Evolutionary conservation across 2,888 invertebrate species (phyloP), one percentile per base, ranked within the genome.

Genomic region (Diarsia mendica): DNA sequence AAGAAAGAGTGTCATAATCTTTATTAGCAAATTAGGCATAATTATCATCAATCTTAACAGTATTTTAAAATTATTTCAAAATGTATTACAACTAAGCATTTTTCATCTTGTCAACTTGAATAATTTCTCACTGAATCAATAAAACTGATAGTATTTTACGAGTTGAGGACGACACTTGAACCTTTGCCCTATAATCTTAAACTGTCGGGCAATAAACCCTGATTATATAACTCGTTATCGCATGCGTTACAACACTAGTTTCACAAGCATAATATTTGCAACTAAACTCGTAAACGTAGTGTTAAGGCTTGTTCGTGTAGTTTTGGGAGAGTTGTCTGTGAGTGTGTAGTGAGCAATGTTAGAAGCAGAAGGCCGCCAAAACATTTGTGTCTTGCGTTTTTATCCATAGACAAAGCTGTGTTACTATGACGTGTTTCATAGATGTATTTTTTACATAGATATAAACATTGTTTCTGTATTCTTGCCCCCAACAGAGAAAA

Each of bases 221-320:
- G 46, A n/a, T 79, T 61, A 70, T 64, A 67, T 78, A 75, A 75
- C 69, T 20, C 11, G 46, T 67, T 75, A 80, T 79, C 67, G 58
- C 20, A 46, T 18, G 18, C 48, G 51, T 75, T 69, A 75, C 58
- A 70, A 65, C 67, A 79, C 67, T 44, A 65, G 70, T 67, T 75
- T 65, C 70, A 13, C 48, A 71, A 67, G n/a, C 23, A 48, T 51
- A 66, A 66, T 55, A 69, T 75, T 53, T 68, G 65, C 48, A 55
- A 67, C n/a, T 58, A 51, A 74, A 78, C 53, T 79, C 55, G 53
- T 49, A 66, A 74, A 39, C 33, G 28, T 74, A 33, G 48, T 55
- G 51, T 10, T 67, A 49, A 13, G 49, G 9, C 9, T 39, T 46
- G 18, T 66, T 49, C n/a, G 72, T 9, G 51, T 1, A 51, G 51